phyloP scores from a whole-genome alignment of 2,797 vertebrate species.

The Fistularia commersonii region DNA sequence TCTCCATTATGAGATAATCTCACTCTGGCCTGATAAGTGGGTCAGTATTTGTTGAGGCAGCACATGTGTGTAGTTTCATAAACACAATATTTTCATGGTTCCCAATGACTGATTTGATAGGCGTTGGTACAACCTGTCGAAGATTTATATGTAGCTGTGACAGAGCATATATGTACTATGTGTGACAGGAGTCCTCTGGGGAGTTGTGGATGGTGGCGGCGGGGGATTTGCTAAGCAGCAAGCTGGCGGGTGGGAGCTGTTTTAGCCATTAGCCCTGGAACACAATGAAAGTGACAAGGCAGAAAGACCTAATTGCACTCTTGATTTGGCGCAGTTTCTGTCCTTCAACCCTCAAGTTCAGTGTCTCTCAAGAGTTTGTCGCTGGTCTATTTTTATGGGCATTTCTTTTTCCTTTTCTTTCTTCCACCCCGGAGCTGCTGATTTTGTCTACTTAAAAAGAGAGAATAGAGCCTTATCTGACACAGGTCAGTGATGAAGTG shows the following conservation, averaged over 20 bases:
- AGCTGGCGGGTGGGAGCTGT: slow-evolving; percentile 52
- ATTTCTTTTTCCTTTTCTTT: slow-evolving; percentile 14
- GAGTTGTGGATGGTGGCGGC: slow-evolving; percentile 38
- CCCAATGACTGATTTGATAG: slow-evolving; percentile 15
- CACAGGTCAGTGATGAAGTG: slow-evolving; percentile 27
- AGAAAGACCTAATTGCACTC: slow-evolving; percentile 68
- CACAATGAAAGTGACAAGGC: slow-evolving; percentile 70
- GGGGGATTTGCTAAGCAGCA: slow-evolving; percentile 30
- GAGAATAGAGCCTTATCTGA: slow-evolving; percentile 48
- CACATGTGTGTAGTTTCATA: slow-evolving; percentile 11
- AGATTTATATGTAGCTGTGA: background rate
- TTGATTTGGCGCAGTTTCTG: slow-evolving; percentile 45
- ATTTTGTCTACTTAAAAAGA: slow-evolving; percentile 46
- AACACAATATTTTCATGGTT: slow-evolving; percentile 15
- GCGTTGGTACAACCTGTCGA: slow-evolving; percentile 19
- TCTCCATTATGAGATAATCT: slow-evolving; percentile 69
- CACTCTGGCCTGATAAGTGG: slow-evolving; percentile 64
- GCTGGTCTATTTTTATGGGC: background rate
- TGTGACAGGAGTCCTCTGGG: slow-evolving; percentile 39
- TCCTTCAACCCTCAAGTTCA: slow-evolving; percentile 15
- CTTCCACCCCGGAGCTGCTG: slow-evolving; percentile 33
- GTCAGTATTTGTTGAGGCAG: slow-evolving; percentile 64
- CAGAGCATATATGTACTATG: slow-evolving; percentile 29
- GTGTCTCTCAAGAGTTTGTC: slow-evolving; percentile 34
- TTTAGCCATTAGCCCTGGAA: slow-evolving; percentile 54